Evolutionary conservation across 2,888 invertebrate genomes (phyloP).

Genomic region (Thymelicus sylvestris): DNA sequence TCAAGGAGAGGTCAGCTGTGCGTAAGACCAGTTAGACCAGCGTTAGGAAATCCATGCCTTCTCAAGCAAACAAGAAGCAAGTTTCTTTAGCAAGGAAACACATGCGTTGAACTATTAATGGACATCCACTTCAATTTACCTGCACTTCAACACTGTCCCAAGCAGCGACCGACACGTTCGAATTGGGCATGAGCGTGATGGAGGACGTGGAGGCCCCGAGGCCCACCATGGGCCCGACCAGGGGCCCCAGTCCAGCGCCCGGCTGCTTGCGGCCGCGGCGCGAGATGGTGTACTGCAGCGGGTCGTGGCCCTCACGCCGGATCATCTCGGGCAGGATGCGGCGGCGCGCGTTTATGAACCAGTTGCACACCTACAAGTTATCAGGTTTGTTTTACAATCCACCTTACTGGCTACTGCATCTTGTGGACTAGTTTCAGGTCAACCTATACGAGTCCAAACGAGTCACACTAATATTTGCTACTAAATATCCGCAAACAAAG

Average conservation of each 20-base stretch:
- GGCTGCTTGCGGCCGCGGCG: slow-evolving; percentile 92
- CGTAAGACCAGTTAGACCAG: no score
- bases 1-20: no score
- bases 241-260: slow-evolving; percentile 51
- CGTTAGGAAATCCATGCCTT: no score
- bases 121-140: slow-evolving; percentile 47
- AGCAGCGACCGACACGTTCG: slow-evolving; percentile 59
- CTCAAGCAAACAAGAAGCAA: no score
- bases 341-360: slow-evolving; percentile 98
- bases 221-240: slow-evolving; percentile 48
- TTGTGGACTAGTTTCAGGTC: no score
- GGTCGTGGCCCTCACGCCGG: slow-evolving; percentile 95
- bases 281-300: slow-evolving; percentile 96
- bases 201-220: slow-evolving; percentile 55
- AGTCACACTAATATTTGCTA: no score
- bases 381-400: no score
- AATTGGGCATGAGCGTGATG: slow-evolving; percentile 51
- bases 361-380: slow-evolving; percentile 90
- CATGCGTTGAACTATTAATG: background rate
- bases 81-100: no score
- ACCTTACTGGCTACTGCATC: no score
- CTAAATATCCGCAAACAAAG: no score
- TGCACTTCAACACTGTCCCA: slow-evolving; percentile 75
- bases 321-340: slow-evolving; percentile 97
- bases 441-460: no score